Conservation (phyloP, 2,113 vertebrate genomes). For the Abramis brama region DNA sequence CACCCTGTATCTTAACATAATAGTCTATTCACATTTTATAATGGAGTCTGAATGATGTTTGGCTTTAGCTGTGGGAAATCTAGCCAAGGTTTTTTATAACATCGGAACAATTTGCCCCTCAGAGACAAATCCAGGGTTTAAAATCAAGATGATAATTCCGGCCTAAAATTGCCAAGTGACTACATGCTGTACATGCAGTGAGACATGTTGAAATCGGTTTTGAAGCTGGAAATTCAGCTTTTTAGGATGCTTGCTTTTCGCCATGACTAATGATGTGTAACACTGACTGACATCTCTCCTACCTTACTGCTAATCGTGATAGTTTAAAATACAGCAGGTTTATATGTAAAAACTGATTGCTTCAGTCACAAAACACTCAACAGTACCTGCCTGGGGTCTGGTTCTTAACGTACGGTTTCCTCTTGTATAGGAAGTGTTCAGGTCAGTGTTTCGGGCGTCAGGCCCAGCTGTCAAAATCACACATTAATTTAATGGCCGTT, state of each 20-base stretch:
- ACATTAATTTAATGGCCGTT: slow-evolving; percentile 52
- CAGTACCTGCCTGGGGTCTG: neutral
- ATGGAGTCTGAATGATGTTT: neutral
- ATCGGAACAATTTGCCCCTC: slow-evolving; percentile 18
- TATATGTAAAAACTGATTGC: slow-evolving; percentile 22
- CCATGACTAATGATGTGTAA: neutral
- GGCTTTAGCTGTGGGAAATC: neutral
- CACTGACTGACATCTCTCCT: slow-evolving; percentile 1
- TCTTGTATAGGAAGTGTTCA: slow-evolving; percentile 21
- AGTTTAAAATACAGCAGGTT: slow-evolving; percentile 11
- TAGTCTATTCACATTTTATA: neutral
- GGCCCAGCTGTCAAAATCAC: slow-evolving; percentile 49
- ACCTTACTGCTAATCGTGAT: slow-evolving; percentile 9
- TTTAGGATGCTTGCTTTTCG: neutral
- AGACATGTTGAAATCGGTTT: too few relatives aligned
- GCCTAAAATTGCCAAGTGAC: neutral
- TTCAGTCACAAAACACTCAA: slow-evolving; percentile 42
- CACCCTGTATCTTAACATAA: slow-evolving; percentile 12
- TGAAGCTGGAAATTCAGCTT: neutral
- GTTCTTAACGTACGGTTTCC: neutral
- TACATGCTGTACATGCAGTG: too few relatives aligned
- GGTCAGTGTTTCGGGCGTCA: neutral
- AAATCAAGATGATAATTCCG: neutral
- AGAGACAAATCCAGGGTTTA: neutral
- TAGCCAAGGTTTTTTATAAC: neutral